phyloP scores from a whole-genome alignment of 2,888 invertebrate genomes.

The Hecatera dysodea region DNA sequence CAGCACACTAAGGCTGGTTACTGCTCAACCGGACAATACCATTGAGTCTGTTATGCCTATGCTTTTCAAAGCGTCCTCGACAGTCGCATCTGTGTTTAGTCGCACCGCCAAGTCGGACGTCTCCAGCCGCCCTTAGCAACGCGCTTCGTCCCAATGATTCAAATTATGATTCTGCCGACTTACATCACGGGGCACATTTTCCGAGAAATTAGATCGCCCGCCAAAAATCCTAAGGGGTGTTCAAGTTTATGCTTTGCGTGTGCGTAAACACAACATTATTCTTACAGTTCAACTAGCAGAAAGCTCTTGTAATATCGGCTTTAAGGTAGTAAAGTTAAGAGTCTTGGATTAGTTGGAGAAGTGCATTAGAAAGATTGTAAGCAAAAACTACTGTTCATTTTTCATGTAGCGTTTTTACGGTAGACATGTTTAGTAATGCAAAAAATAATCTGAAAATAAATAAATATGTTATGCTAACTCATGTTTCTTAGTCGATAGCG shows the following conservation, averaged over 20 bases:
- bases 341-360: neutral
- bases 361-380: conserved; percentile 43
- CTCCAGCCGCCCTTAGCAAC: conserved; percentile 59
- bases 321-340: conserved; percentile 19
- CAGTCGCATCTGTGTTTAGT: conserved; percentile 11
- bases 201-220: conserved; percentile 82
- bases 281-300: neutral
- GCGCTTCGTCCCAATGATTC: conserved; percentile 78
- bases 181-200: conserved; percentile 86
- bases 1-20: no score
- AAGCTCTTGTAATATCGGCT: conserved; percentile 12
- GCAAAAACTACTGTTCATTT: conserved; percentile 76
- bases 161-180: conserved; percentile 83
- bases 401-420: conserved; percentile 75
- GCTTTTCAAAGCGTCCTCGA: neutral
- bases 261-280: conserved; percentile 64
- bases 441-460: conserved; percentile 68
- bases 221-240: conserved; percentile 74
- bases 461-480: conserved; percentile 62
- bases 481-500: conserved; percentile 46
- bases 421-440: conserved; percentile 71
- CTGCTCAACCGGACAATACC: no score
- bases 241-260: conserved; percentile 72
- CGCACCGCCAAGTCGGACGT: conserved; percentile 35
- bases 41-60: no score